Percentiles rank a stretch among this genome's conserved stretches.
These are phyloP conservation scores for Pampus argenteus DNA, from an alignment of 2,797 vertebrate species.

Conservation along the genomic window DNA sequence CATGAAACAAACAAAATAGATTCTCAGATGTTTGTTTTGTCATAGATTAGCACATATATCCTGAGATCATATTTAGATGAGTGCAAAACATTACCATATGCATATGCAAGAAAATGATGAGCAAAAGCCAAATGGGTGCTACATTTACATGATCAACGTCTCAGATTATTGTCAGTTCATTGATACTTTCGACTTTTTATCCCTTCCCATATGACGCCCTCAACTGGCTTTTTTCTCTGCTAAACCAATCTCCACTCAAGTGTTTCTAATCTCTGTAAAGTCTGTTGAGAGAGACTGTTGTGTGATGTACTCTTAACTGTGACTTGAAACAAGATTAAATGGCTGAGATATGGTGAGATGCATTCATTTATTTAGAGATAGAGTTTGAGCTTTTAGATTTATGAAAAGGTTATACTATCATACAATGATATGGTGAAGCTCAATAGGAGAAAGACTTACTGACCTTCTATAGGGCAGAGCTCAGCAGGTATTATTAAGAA, in stretches of 20 bases:
- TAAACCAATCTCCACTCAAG: conserved; percentile 66
- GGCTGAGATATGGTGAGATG: conserved; percentile 44
- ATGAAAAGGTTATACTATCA: conserved; percentile 23
- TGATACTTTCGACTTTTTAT: conserved; percentile 27
- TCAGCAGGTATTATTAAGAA: conserved; percentile 11
- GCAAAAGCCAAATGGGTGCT: not conserved
- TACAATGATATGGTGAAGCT: conserved; percentile 1
- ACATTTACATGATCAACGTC: conserved; percentile 26
- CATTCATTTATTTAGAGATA: conserved; percentile 48
- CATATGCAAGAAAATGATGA: not conserved
- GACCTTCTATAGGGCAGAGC: conserved; percentile 8
- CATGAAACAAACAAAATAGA: not conserved
- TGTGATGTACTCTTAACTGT: conserved; percentile 55
- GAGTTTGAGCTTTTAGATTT: conserved; percentile 32
- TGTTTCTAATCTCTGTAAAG: conserved; percentile 71
- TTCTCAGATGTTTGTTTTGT: not conserved
- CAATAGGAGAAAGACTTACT: conserved; percentile 2
- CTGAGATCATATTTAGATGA: not conserved
- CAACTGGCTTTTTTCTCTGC: conserved; percentile 50
- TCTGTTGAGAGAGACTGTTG: conserved; percentile 60
- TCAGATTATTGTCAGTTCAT: conserved; percentile 45
- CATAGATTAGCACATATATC: not conserved
- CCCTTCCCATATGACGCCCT: conserved; percentile 10
- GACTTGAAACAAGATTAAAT: conserved; percentile 62
- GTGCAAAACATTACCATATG: not conserved